These are phyloP conservation scores for Epirrita christyi DNA, from an alignment of 2,888 invertebrate species.

Conservation along the genomic window DNA sequence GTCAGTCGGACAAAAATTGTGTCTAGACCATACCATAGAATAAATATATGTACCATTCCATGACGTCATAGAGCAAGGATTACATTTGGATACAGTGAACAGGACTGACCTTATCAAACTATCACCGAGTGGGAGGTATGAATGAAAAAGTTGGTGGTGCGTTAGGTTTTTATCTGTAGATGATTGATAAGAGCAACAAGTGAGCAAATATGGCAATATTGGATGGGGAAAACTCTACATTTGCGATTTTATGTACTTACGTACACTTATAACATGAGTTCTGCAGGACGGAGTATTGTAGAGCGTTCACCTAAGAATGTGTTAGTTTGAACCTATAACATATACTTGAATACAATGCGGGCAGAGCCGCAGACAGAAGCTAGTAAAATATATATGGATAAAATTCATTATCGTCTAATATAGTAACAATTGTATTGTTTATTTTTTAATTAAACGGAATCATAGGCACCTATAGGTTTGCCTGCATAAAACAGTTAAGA, in stretches of 20 bases:
- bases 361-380: too few species aligned
- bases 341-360: too few species aligned
- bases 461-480: too few species aligned
- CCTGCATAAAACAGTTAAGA: too few species aligned
- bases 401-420: too few species aligned
- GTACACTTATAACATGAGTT: too few species aligned
- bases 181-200: conserved; percentile 14
- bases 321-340: too few species aligned
- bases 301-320: too few species aligned
- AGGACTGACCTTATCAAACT: conserved; percentile 11
- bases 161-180: conserved; percentile 11
- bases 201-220: neutral
- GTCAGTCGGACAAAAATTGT: conserved; percentile 17
- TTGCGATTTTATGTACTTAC: neutral
- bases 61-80: conserved; percentile 12
- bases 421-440: too few species aligned
- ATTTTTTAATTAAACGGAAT: too few species aligned
- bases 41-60: neutral
- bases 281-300: too few species aligned
- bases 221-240: neutral
- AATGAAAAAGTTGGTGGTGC: conserved; percentile 11
- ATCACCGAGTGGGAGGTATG: conserved; percentile 13
- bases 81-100: conserved; percentile 2
- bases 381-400: too few species aligned
- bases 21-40: conserved; percentile 23